A percentile compares a stretch with the other conserved stretches of the same genome.
phyloP scores from a whole-genome alignment of 1,140 invertebrate genomes.

The Drosophila kanapiae region DNA sequence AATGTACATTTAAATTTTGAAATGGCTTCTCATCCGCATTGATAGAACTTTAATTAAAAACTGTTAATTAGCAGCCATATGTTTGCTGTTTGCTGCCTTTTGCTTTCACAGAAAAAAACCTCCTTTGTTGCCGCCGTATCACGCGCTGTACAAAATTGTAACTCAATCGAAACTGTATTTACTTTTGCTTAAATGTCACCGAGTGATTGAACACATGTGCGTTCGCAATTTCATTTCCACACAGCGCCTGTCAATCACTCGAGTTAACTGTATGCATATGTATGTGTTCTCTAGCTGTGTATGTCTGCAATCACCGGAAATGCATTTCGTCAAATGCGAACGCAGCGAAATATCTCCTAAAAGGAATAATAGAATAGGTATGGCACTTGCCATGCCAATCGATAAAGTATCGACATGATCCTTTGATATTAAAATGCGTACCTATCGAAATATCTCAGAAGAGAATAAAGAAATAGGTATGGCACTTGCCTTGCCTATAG shows the following conservation, averaged over 20 bases:
- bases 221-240: conserved; percentile 37
- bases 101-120: conserved; percentile 21
- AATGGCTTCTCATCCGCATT: conserved; percentile 35
- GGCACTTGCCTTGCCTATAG: not conserved
- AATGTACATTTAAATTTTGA: conserved; percentile 11
- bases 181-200: conserved; percentile 45
- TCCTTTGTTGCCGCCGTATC: conserved; percentile 56
- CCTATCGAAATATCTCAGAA: not conserved
- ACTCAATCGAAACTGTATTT: conserved; percentile 42
- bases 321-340: conserved; percentile 27
- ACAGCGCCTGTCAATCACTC: conserved; percentile 33
- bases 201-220: conserved; percentile 39
- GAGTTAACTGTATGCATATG: conserved; percentile 5
- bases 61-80: conserved; percentile 69
- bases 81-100: conserved; percentile 53
- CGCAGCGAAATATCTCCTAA: not conserved
- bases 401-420: too few relatives aligned
- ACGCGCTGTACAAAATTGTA: conserved; percentile 63
- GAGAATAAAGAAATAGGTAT: not conserved
- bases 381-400: not conserved
- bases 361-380: not conserved
- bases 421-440: too few relatives aligned
- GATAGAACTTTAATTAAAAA: conserved; percentile 70
- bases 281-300: conserved; percentile 9
- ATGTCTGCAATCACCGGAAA: conserved; percentile 34